Evolutionary conservation across 35 echinoderm and acorn worm species (phyloP).

Genomic region (Lytechinus pictus): DNA sequence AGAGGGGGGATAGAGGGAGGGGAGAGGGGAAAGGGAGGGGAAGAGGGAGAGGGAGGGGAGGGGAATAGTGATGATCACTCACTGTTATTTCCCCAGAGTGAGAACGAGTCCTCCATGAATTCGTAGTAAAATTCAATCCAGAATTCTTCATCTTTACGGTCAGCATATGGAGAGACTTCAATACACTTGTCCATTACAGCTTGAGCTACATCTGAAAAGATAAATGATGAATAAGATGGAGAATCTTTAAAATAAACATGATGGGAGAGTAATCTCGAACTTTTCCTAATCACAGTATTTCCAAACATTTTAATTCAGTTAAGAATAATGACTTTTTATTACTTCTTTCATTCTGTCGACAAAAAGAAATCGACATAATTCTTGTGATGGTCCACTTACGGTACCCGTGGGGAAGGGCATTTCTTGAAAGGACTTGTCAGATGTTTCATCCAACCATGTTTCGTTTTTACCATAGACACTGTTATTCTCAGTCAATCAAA

Average conservation of each 20-base stretch:
- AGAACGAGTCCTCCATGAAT: conserved; percentile 23
- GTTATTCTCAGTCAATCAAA: no score
- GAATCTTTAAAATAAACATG: not conserved
- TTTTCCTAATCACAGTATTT: no score
- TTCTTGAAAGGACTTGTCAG: no score
- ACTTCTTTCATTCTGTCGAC: no score
- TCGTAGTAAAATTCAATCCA: conserved; percentile 44
- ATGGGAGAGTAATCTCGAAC: not conserved
- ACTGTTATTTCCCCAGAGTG: conserved; percentile 7
- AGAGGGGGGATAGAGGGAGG: not conserved
- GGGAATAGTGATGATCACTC: not conserved
- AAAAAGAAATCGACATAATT: no score
- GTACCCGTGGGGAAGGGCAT: no score
- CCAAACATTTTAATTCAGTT: no score
- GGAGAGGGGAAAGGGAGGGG: not conserved
- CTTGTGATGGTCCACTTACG: no score
- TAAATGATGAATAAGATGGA: not conserved
- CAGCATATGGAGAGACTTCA: not conserved
- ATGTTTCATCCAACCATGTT: no score
- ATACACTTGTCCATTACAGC: conserved; percentile 37
- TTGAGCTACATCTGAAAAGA: conserved; percentile 15
- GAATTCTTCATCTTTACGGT: conserved; percentile 20
- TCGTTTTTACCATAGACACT: no score
- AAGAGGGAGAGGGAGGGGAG: not conserved
- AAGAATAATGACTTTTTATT: no score